Evolutionary conservation across 2,113 vertebrate genomes (phyloP).

Genomic region (Hippolais icterina): DNA sequence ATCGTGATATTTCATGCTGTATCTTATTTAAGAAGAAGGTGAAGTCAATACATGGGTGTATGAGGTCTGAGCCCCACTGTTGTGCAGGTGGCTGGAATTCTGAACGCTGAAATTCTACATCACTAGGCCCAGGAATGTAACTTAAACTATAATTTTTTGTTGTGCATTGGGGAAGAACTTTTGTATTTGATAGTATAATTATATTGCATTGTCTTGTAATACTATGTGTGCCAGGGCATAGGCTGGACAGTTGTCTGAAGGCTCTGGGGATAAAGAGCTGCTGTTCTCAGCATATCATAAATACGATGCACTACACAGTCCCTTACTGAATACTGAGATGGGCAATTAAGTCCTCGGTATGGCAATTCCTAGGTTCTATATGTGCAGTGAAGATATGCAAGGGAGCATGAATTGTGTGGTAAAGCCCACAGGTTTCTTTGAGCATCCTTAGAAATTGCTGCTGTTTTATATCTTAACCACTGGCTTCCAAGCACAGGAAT

Average conservation of each 20-base stretch:
- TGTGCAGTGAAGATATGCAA: accelerated
- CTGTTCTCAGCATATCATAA: not conserved
- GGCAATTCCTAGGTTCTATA: accelerated
- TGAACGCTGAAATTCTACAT: not conserved
- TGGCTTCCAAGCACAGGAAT: not conserved
- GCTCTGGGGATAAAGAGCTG: not conserved
- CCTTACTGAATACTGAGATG: not conserved
- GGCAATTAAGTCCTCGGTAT: not conserved
- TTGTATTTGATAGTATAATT: not conserved
- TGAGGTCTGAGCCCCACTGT: not conserved
- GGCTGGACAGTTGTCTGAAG: not conserved
- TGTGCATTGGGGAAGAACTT: not conserved
- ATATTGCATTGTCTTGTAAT: not conserved
- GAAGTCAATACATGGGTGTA: not conserved
- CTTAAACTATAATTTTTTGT: not conserved
- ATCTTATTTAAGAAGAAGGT: not conserved
- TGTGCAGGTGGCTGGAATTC: not conserved
- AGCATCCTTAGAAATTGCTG: not conserved
- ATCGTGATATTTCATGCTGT: not conserved
- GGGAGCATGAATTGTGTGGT: not conserved
- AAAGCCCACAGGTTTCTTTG: not conserved
- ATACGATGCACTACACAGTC: not conserved
- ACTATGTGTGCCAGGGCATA: not conserved
- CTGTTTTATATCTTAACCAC: not conserved
- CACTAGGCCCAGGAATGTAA: not conserved